Conservation (phyloP, 2,113 vertebrate species). For the Noturus placidus region DNA sequence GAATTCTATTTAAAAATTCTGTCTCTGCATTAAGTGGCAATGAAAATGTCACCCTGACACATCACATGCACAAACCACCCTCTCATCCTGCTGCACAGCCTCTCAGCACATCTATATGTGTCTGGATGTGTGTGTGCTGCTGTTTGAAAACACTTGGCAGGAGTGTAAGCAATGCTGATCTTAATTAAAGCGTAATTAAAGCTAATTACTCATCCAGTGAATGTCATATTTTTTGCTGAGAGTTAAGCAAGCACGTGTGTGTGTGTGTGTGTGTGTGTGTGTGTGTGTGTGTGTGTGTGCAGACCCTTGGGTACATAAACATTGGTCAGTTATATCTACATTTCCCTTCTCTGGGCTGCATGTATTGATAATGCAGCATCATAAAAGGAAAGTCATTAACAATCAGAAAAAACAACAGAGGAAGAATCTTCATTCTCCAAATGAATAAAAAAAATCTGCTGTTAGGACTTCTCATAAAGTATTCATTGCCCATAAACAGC, state of each 20-base stretch:
- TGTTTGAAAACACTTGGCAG: constrained; percentile 54
- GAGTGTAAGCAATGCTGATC: constrained; percentile 68
- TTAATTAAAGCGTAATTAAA: constrained; percentile 74
- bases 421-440: constrained; percentile 19
- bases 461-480: constrained; percentile 1
- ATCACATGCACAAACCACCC: neutral
- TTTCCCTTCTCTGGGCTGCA: neutral
- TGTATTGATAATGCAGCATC: constrained; percentile 8
- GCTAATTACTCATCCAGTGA: constrained; percentile 77
- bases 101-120: neutral
- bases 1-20: neutral
- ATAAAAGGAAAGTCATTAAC: constrained; percentile 37
- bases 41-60: neutral
- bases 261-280: neutral
- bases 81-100: neutral
- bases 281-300: neutral
- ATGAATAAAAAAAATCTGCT: constrained; percentile 38
- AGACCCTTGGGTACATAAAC: neutral
- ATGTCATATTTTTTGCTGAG: constrained; percentile 71
- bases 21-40: neutral
- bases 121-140: constrained; percentile 1
- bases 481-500: constrained; percentile 26
- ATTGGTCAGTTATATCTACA: neutral
- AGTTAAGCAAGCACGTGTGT: constrained; percentile 29
- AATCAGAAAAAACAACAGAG: constrained; percentile 15